Base-by-base conservation (phyloP, 2,113 vertebrate species). In the Sapayoa aenigma region DNA sequence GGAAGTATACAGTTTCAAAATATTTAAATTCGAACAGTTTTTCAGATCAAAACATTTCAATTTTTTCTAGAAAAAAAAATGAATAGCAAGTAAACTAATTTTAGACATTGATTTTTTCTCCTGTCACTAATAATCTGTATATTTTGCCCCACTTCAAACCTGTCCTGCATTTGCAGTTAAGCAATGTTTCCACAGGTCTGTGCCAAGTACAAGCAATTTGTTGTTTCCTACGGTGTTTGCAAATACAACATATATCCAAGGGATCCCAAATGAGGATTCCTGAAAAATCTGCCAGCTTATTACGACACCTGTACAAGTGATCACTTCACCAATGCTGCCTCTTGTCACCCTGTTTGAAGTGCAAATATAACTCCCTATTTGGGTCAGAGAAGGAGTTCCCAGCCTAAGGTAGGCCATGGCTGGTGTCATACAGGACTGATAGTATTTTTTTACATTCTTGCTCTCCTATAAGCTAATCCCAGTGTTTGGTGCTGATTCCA, bases 361-460 rank as follows among this genome's bases (percentile, higher is more conserved):
- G 31, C 72, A 83, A 74, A 59, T 53, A 18, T 11, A 47, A 79
- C 4, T 65, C 19, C 27, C 30, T 15, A 12, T 37, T 75, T 41
- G 28, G 41, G 25, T 65, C 53, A 84, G 71, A 68, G 56, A 53
- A 63, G 24, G 31, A 58, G 8, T 16, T 77, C 19, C 47, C 55
- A 90, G 25, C 8, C 67, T 55, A 67, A 46, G 42, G 35, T 0
- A 75, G 73, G 63, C 27, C n/a, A 68, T 41, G 49, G 41, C 9
- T 5, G 5, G 69, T 28, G 35, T 21, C 31, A 44, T 0, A 11
- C 46, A 86, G 68, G 73, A 73, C 17, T 5, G 5, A 17, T 0
- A 12, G 3, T 18, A 2, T 12, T 68, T 58, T 77, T 80, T 30
- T 5, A 67, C 12, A 28, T 35, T 80, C 30, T 41, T 46, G 2